Percentiles rank a stretch among this genome's conserved stretches.
These are phyloP conservation scores for Boloria selene DNA, from an alignment of 2,888 invertebrate species.

Conservation along the genomic window DNA sequence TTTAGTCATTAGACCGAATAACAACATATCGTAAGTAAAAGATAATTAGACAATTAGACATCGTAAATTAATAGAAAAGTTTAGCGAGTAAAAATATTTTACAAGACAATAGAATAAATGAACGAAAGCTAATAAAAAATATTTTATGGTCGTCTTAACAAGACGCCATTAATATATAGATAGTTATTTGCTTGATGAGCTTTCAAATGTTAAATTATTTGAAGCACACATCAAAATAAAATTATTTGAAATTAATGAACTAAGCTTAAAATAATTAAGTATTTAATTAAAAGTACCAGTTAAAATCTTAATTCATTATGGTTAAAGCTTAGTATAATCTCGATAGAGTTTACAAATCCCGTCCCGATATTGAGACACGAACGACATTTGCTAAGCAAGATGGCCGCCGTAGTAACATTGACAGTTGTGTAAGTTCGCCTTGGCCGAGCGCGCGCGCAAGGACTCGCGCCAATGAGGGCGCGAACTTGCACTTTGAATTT, in stretches of 20 bases:
- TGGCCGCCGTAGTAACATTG: conserved; percentile 74
- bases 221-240: too few relatives aligned
- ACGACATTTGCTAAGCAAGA: conserved; percentile 54
- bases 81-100: too few relatives aligned
- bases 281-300: background rate
- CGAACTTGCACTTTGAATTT: conserved; percentile 53
- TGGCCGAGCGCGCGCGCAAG: conserved; percentile 69
- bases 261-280: background rate
- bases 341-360: conserved; percentile 6
- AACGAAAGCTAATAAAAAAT: too few relatives aligned
- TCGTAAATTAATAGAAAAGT: too few relatives aligned
- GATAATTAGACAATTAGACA: too few relatives aligned
- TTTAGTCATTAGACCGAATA: too few relatives aligned
- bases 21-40: too few relatives aligned
- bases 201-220: too few relatives aligned
- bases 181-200: too few relatives aligned
- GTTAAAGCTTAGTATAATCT: background rate
- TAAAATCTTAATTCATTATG: background rate
- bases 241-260: background rate
- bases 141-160: too few relatives aligned
- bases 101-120: too few relatives aligned
- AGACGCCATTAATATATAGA: too few relatives aligned
- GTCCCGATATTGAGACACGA: conserved; percentile 20
- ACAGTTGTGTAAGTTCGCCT: conserved; percentile 67
- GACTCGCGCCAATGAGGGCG: conserved; percentile 60